Evolutionary conservation across 2,888 invertebrate species (phyloP), one percentile per base, ranked within the genome.

Genomic region (Heteromyza rotundicornis): DNA sequence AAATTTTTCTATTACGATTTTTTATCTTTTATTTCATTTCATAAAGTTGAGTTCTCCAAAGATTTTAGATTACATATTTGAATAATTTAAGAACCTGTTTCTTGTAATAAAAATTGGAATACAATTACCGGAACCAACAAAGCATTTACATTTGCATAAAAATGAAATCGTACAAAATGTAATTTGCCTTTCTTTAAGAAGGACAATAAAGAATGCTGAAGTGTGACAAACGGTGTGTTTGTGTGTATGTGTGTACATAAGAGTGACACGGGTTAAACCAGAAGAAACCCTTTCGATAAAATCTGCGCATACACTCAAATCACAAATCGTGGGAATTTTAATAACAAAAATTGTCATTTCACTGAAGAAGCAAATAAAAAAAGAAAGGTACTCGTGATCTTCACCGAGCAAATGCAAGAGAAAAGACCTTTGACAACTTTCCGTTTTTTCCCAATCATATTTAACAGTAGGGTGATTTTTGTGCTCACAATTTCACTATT

Each of bases 401-500:
- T 7, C n/a, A n/a, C n/a, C n/a, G n/a, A n/a, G n/a, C n/a, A n/a
- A n/a, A 40, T n/a, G n/a, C n/a, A n/a, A 40, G 2, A n/a, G n/a
- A 47, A n/a, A 47, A 20, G 2, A 47, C 14, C 12, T 32, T 40
- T 47, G 47, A 47, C 47, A 47, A 47, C 20, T 47, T 47, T 47
- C 7, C 7, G 8, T 47, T 47, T 14, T 47, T 47, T 20, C 19
- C 7, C 19, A n/a, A 7, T 47, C 20, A 19, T 47, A 17, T 47
- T 47, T 67, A 58, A 68, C 10, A 54, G 67, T 73, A 71, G 73
- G 70, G 69, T 68, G 72, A 72, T 72, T n/a, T n/a, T n/a, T 74
- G 74, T 73, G 65, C 71, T 67, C 70, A 68, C 66, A 65, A 17
- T 19, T 47, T 47, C 19, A 47, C 19, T 47, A 17, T 7, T 17